Percentiles rank a stretch among this genome's conserved stretches.
These are phyloP conservation scores for Agrypnus murinus DNA, from an alignment of 2,888 invertebrate species.

Conservation along the genomic window DNA sequence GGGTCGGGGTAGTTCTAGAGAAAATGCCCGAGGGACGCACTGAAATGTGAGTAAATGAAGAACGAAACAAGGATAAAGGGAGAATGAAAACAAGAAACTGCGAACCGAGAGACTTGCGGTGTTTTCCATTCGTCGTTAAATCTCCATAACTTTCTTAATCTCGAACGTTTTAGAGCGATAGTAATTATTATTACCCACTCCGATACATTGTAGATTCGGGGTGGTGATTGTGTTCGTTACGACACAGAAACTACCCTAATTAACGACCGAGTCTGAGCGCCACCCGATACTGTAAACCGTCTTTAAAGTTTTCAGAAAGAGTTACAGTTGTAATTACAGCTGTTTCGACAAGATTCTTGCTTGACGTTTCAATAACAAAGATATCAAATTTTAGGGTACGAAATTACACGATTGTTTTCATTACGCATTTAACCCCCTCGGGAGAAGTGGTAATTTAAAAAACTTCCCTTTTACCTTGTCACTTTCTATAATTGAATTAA, in stretches of 20 bases:
- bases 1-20: constrained; percentile 45
- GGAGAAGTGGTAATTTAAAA: constrained; percentile 3
- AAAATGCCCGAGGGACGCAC: constrained; percentile 48
- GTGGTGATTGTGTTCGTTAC: constrained; percentile 54
- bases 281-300: constrained; percentile 29
- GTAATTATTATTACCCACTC: constrained; percentile 58
- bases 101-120: constrained; percentile 55
- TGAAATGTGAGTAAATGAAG: constrained; percentile 60
- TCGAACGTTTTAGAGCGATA: constrained; percentile 57
- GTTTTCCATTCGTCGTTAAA: constrained; percentile 59
- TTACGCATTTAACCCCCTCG: neutral
- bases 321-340: constrained; percentile 34
- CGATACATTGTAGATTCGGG: constrained; percentile 57
- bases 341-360: constrained; percentile 28
- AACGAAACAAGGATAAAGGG: constrained; percentile 57
- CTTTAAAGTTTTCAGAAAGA: constrained; percentile 21
- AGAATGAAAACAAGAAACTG: constrained; percentile 60
- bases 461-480: neutral
- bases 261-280: constrained; percentile 43
- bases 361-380: constrained; percentile 35
- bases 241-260: constrained; percentile 54
- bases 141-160: constrained; percentile 62
- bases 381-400: constrained; percentile 36
- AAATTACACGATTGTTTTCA: constrained; percentile 14
- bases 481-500: constrained; percentile 16